These are phyloP conservation scores for Gasteruption jaculator DNA, from an alignment of 2,888 invertebrate genomes.

Conservation along the genomic window DNA sequence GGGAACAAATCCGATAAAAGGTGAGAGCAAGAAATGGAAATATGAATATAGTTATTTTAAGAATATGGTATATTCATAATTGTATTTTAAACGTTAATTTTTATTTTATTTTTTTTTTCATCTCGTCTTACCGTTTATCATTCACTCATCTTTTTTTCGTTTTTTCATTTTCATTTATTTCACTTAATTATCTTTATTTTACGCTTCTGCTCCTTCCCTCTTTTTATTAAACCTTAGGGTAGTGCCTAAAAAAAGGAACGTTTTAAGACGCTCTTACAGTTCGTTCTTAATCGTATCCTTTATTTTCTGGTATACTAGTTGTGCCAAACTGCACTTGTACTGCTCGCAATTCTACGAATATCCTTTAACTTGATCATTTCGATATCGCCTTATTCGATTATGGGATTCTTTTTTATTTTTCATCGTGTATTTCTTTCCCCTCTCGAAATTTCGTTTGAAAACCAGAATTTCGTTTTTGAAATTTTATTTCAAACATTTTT, in stretches of 20 bases:
- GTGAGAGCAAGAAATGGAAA: constrained; percentile 24
- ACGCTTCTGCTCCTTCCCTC: constrained; percentile 26
- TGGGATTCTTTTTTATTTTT: too few relatives aligned
- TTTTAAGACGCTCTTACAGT: constrained; percentile 38
- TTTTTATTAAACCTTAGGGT: constrained; percentile 48
- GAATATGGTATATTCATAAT: constrained; percentile 25
- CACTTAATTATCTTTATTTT: constrained; percentile 17
- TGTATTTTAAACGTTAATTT: constrained; percentile 40
- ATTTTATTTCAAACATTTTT: too few relatives aligned
- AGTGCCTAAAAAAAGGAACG: constrained; percentile 43
- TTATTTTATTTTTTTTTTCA: constrained; percentile 27
- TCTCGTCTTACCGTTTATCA: constrained; percentile 13
- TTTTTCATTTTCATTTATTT: constrained; percentile 24
- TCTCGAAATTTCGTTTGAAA: too few relatives aligned
- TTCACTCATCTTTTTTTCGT: constrained; percentile 25
- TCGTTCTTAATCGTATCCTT: constrained; percentile 36
- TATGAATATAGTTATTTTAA: constrained; percentile 1
- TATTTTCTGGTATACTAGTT: constrained; percentile 51
- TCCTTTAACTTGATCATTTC: too few relatives aligned
- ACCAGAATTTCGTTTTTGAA: too few relatives aligned
- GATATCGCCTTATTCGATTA: too few relatives aligned
- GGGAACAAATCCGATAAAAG: constrained; percentile 16
- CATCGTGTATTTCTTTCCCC: too few relatives aligned
- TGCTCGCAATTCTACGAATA: constrained; percentile 46
- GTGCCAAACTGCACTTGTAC: constrained; percentile 52